Evolutionary conservation across 2,113 vertebrate species (phyloP), one percentile per base, ranked within the genome.

Genomic region (Addax nasomaculatus): DNA sequence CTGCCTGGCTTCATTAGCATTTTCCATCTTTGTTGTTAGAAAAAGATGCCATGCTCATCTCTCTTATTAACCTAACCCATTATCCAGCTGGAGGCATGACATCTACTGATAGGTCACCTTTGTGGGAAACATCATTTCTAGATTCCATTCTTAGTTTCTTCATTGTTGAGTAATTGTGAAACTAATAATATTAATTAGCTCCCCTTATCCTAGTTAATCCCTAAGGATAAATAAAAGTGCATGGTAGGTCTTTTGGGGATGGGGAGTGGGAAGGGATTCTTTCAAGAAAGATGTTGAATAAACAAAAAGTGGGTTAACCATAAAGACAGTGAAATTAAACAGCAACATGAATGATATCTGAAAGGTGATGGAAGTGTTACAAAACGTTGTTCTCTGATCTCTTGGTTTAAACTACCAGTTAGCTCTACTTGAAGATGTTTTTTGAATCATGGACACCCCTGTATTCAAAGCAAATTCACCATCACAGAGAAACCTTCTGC

Each of bases 391-490:
- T 84, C 85, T 89, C 76, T 97, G 78, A 85, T 29, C 62, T 96
- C 39, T 89, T 97, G 64, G 5, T 2, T 0, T 60, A 81, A 85
- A 90, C 76, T 3, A 11, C 58, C 93, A 92, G 58, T 78, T 53
- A 21, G 79, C 93, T 95, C 67, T 92, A 88, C 14, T 55, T 89
- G 85, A 93, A 91, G 62, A 19, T 83, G 80, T 92, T 67, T 43
- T 98, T 21, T 90, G 36, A 93, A 92, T 78, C 0, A 13, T 51
- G 94, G 96, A 96, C 62, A 93, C 14, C 19, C 43, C 60, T 96
- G 91, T 95, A 94, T 91, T 93, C 78, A 97, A 88, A 96, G 73
- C 64, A 87, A 95, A 96, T 85, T 87, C 85, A 96, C 51, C 95
- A 76, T 96, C 94, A 97, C 30, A 96, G 98, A 96, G 87, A 92